Evolutionary conservation across 2,888 invertebrate species (phyloP).

Genomic region (Polylopha cassiicola): DNA sequence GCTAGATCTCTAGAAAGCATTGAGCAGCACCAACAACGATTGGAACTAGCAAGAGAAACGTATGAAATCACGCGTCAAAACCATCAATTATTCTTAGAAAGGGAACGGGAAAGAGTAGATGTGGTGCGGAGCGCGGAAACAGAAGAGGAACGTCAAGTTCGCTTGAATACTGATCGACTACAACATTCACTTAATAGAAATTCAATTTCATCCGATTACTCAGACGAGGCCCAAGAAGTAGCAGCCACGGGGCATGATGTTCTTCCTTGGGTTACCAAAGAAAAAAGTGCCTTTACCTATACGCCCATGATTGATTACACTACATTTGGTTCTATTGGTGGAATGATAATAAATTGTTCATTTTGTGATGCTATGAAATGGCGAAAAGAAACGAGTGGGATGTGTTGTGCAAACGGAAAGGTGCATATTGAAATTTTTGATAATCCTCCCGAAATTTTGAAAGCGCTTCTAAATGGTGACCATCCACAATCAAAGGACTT

Average conservation of each 20-base stretch:
- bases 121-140: constrained; percentile 3
- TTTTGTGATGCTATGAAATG: constrained; percentile 1
- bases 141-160: constrained; percentile 7
- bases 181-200: constrained; percentile 7
- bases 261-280: not conserved
- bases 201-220: constrained; percentile 9
- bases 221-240: too few relatives aligned
- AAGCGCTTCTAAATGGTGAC: constrained; percentile 4
- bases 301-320: constrained; percentile 5
- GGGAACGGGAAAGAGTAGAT: constrained; percentile 6
- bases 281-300: constrained; percentile 4
- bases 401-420: not conserved
- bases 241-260: not conserved
- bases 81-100: too few relatives aligned
- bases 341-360: constrained; percentile 9
- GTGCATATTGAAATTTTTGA: not conserved
- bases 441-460: constrained; percentile 9
- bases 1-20: constrained; percentile 1
- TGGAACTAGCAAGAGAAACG: not conserved
- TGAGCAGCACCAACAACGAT: constrained; percentile 4
- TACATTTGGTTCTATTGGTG: constrained; percentile 9
- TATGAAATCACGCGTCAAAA: too few relatives aligned
- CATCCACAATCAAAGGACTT: constrained; percentile 12
- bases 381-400: not conserved
- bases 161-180: constrained; percentile 5